Evolutionary conservation across 2,888 invertebrate species (phyloP).

Genomic region (Smittia sp.): DNA sequence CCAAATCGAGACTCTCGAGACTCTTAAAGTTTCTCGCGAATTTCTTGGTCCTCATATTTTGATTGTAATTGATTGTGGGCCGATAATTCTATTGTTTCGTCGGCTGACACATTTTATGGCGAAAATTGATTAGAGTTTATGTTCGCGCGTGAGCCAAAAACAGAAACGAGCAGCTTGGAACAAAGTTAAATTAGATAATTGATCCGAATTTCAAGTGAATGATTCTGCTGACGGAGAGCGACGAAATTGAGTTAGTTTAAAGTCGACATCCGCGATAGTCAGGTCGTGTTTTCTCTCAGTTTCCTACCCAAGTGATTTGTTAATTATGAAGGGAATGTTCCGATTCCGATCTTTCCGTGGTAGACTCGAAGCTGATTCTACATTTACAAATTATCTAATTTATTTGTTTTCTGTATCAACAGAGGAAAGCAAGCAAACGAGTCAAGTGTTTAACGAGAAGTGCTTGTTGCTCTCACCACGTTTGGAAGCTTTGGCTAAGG

Average conservation of each 20-base stretch:
- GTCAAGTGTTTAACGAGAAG: constrained; percentile 81
- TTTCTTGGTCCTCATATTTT: neutral
- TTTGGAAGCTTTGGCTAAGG: constrained; percentile 80
- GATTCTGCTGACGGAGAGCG: neutral
- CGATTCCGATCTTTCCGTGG: constrained; percentile 39
- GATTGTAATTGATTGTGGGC: constrained; percentile 41
- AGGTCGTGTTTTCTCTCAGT: neutral
- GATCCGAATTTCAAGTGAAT: constrained; percentile 31
- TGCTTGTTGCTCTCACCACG: constrained; percentile 73
- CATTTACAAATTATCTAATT: constrained; percentile 25
- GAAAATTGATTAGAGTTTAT: constrained; percentile 1
- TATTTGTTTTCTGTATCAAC: constrained; percentile 48
- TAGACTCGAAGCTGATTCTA: constrained; percentile 2
- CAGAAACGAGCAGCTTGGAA: neutral
- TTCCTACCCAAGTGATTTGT: neutral
- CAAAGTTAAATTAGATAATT: constrained; percentile 41
- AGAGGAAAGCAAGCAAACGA: constrained; percentile 87
- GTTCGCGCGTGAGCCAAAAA: neutral
- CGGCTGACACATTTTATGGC: neutral
- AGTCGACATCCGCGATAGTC: neutral
- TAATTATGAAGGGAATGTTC: constrained; percentile 40
- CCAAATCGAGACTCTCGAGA: neutral
- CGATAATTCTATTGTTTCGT: constrained; percentile 36
- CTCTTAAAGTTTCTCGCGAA: neutral
- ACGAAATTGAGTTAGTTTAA: constrained; percentile 24